Evolutionary conservation across 1,140 invertebrate genomes (phyloP), one percentile per base, ranked within the genome.

Genomic region (Armadillidium nasatum): DNA sequence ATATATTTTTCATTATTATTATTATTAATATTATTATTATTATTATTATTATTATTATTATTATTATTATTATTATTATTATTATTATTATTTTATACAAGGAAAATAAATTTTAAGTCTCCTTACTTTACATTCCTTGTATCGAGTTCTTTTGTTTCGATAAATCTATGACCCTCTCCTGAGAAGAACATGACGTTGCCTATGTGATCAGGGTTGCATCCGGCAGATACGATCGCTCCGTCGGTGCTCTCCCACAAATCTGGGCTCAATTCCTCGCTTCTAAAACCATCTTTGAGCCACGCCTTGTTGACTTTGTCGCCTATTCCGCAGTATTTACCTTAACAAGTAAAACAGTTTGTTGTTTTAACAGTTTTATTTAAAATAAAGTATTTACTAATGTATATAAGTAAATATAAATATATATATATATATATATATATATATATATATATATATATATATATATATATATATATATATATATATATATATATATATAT

Each of bases 401-500:
- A 33, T 33, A 33, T 33, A 33, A n/a, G n/a, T n/a, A n/a, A n/a
- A n/a, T n/a, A n/a, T n/a, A n/a, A n/a, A n/a, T 33, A 33, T 33
- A 33, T 33, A 33, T 33, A 33, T 33, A 33, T 33, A 33, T 33
- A 33, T 3, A 3, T 33, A 33, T 33, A n/a, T 33, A 33, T 33
- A 33, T 33, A 33, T 33, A 33, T 33, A 33, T 33, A 33, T 33
- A 33, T 60, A 60, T 60, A 60, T 60, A 15, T 60, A n/a, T 60
- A 60, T 60, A 60, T 60, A 50, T 15, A 13, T 60, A 19, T 15
- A 15, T 1, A 7, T 60, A 15, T 4, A 4, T 11, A 10, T 69
- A 75, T 83, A 81, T 54, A 85, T 33, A 33, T 33, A 33, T 33
- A 33, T 33, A 33, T 33, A 33, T 33, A 33, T 33, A 33, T 3